Base-by-base conservation (phyloP, 1,140 invertebrate species). In the Drosophila orena region DNA sequence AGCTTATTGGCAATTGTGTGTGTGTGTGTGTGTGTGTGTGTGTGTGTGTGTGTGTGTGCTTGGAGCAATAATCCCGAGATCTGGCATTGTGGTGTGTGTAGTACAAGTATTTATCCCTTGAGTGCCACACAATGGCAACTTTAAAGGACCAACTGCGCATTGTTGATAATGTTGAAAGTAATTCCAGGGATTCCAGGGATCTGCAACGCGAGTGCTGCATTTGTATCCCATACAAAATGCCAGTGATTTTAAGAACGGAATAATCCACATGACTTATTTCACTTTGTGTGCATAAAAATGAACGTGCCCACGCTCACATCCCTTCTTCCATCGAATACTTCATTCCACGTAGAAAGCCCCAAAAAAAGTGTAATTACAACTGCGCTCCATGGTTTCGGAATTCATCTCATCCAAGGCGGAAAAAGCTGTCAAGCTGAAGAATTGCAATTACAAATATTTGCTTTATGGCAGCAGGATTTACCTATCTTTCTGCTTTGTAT, bases 61-160 rank as follows among this genome's bases (percentile, higher is more conserved):
- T 11, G 27, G 3, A 50, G 8, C 27, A 11, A 11, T 27, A 6
- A 24, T 6, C 12, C 11, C 11, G 47, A 14, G 20, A 27, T 66
- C 22, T 34, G 20, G 24, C 17, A 70, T 70, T 56, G 43, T 37
- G 66, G 46, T 66, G 15, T 24, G 15, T 24, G 11, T 15, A 11
- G 14, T 10, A 17, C 34, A n/a, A 4, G 11, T 38, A 14, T 68
- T 43, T 52, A 53, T 66, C 65, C 43, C 49, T 12, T 53, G 57
- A 71, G 52, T 70, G 68, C 68, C 37, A 7, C 64, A 49, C 27
- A 71, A 57, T 70, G 66, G 35, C 12, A 30, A 71, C 52, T 57
- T 70, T 71, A 70, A 57, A 47, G n/a, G 3, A 52, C 65, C 68
- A 57, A 54, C 35, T 56, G 35, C n/a, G 35, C 35, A 3, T 17